Base-by-base conservation (phyloP, 1,140 invertebrate genomes). In the Diorhabda elongata region DNA sequence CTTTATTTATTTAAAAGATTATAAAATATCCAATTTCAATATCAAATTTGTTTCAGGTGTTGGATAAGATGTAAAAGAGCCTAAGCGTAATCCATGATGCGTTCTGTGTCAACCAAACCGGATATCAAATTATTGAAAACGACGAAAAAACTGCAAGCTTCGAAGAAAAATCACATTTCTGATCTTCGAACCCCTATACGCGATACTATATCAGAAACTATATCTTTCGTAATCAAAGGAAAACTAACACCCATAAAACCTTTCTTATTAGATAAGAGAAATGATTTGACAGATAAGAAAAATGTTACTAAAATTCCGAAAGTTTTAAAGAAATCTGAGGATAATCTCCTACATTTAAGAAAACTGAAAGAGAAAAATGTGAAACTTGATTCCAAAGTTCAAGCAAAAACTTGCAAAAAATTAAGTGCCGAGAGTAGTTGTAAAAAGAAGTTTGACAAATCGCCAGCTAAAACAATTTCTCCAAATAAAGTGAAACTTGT, bases 211-310 rank as follows among this genome's bases (percentile, higher is more conserved):
- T 75, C 75, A 0, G 80, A 80, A 64, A 80, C 80, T n/a, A 81
- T 80, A 65, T 75, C 77, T 3, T 80, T 77, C 66, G 79, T 80
- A 7, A 79, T 80, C 7, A 77, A 78, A 41, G 81, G 81, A 3
- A 81, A 83, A 71, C 61, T 79, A 44, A 76, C 78, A 67, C 72
- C 75, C 43, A 64, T 70, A 73, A 80, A 74, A 80, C 82, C 67
- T 76, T 80, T 7, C 9, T 41, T 58, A 4, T 45, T 61, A 7
- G 60, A 62, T 41, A 68, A 68, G 5, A 52, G 42, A 41, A 9
- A 45, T 7, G 66, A 47, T 47, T 9, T 47, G 11, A 61, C 44
- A 5, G 61, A 6, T 44, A 11, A 2, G 52, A 68, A 47, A 41
- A 56, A 62, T 11, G 58, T 60, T 42, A 63, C 45, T 41, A 64